Base-by-base conservation (phyloP, 2,113 vertebrate genomes). In the Daphoenositta chrysoptera region DNA sequence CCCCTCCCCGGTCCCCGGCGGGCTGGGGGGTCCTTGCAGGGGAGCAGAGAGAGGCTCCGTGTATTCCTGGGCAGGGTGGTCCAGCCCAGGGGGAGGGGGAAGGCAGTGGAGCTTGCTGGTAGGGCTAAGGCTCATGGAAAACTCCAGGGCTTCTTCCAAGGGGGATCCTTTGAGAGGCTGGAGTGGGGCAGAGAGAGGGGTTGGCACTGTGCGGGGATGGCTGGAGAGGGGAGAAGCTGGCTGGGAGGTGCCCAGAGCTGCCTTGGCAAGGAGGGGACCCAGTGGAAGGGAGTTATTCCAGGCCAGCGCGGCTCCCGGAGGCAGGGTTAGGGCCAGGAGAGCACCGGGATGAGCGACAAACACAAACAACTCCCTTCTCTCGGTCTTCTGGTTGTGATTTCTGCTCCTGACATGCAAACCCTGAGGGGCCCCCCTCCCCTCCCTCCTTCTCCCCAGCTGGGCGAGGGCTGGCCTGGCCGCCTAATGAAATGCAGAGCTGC, bases 401-500 rank as follows among this genome's bases (percentile, higher is more conserved):
- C 77, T 96, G 87, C 73, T 91, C 50, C 91, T 6, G 22, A 81
- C 10, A 72, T 8, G 40, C 82, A 85, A 95, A 68, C 87, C 80
- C 65, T 72, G 57, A 31, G 8, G 90, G 80, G 22, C 54, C 71
- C 35, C 90, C 87, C 63, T 83, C 48, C 70, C 69, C 73, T 87
- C 77, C 26, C 75, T 80, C 79, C 75, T 54, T 31, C 51, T 83
- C 76, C 37, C 85, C 92, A 86, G 91, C 87, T 61, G 64, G 84
- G 83, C 2, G 19, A 94, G 53, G 71, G 91, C 87, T 91, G 89
- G 95, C 81, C 80, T 64, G 76, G 83, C 79, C 1, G 30, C 54
- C 3, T 96, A 97, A 97, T 97, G 97, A 97, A 97, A 97, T 95
- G 93, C 97, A 97, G 97, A 93, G 82, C 91, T 94, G 42, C 86